Conservation (phyloP, 2,888 invertebrate genomes). For the Caenorhabditis wallacei region DNA sequence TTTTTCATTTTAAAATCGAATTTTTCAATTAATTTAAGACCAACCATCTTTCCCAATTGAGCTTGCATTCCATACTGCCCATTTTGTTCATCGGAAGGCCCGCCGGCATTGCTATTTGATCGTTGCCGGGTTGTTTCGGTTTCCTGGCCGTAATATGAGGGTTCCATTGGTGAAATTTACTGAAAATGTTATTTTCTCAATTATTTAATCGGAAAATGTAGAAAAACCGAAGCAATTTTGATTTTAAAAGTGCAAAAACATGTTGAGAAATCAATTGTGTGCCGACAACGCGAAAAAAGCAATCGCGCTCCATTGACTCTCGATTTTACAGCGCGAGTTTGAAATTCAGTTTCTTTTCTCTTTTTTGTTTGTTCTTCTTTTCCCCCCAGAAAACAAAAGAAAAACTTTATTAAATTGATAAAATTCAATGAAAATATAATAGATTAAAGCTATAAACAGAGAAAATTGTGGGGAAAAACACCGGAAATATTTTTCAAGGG, state of each 20-base stretch:
- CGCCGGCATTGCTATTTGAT: conserved; percentile 54
- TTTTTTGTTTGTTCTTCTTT: conserved; percentile 18
- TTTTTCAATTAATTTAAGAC: not conserved
- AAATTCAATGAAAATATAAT: conserved; percentile 6
- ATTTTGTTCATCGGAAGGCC: conserved; percentile 22
- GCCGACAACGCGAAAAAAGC: conserved; percentile 17
- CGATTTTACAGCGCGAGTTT: conserved; percentile 16
- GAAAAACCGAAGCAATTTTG: not conserved
- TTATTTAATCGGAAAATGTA: not conserved
- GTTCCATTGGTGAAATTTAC: conserved; percentile 52
- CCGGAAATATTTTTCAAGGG: conserved; percentile 19
- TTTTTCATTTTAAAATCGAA: not conserved
- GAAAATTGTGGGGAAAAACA: conserved; percentile 1
- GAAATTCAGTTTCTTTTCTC: not conserved
- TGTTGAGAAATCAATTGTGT: conserved; percentile 32
- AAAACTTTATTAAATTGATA: conserved; percentile 10
- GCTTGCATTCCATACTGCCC: conserved; percentile 62
- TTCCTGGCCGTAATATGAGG: conserved; percentile 51
- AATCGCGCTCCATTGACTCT: conserved; percentile 35
- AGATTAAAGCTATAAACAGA: conserved; percentile 32
- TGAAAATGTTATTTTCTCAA: not conserved
- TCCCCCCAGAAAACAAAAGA: not conserved
- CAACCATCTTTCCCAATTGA: conserved; percentile 74
- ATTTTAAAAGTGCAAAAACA: not conserved
- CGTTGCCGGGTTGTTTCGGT: conserved; percentile 49